Base-by-base conservation (phyloP, 1,140 invertebrate species). In the Apis florea region DNA sequence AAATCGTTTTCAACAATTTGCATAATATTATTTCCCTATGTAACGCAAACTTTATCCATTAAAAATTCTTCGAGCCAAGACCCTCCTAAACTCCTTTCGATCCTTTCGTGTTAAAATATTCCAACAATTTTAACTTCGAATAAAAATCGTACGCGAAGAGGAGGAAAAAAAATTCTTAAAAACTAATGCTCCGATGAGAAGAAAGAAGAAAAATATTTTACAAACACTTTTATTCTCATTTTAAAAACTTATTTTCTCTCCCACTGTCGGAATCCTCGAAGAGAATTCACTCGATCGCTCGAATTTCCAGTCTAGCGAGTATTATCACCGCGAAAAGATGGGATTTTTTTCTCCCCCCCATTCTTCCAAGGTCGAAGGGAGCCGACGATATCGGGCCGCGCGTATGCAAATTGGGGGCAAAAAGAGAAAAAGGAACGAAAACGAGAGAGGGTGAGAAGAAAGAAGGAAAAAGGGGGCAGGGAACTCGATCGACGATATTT, bases 401-500 rank as follows among this genome's bases (percentile, higher is more conserved):
- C 61, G 77, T 79, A 69, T 68, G 69, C 68, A 79, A 73, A 69
- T 73, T 78, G 13, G 24, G 2, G 47, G 26, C 78, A n/a, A 54
- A 47, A 8, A 51, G 13, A 24, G 19, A 59, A 71, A 40, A 47
- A 40, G 0, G 11, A 6, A 51, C 68, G 68, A 31, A 9, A 9
- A 49, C 21, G 21, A 6, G 12, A 8, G 15, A 59, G 13, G n/a
- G 54, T 21, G 21, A 8, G 24, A 19, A 26, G 12, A 8, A 71
- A 53, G 21, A n/a, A n/a, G 2, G 21, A 51, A 24, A 49, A 51
- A 61, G 0, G 24, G 31, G 31, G 47, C 26, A 21, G 11, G 19
- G 11, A 49, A 74, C 49, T 77, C 40, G 73, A 67, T 70, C 56
- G 51, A 82, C 49, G 79, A 31, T 82, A 82, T 82, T 82, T 82